Evolutionary conservation across 2,113 vertebrate species (phyloP).

Genomic region (Microcebus tavaratra): DNA sequence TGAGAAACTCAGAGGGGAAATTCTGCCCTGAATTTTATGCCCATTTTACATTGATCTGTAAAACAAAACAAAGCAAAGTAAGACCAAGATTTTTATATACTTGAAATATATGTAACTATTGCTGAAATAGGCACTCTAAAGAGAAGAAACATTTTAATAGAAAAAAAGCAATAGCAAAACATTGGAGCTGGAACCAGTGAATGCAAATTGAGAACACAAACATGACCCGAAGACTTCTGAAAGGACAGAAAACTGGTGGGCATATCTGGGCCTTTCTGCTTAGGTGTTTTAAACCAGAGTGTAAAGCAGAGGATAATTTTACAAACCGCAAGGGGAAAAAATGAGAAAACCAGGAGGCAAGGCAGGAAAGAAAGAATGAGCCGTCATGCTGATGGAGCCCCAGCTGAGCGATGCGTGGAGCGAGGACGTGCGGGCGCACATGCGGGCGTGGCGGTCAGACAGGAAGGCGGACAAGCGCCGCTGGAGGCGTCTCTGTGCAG

Average conservation of each 20-base stretch:
- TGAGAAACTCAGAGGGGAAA: background rate
- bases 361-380: background rate
- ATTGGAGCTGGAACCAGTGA: background rate
- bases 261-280: background rate
- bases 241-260: background rate
- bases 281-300: rapidly evolving
- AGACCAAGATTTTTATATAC: background rate
- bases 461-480: rapidly evolving
- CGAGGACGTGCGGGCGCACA: background rate
- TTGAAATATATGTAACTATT: background rate
- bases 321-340: background rate
- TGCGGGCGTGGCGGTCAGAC: rapidly evolving
- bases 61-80: background rate
- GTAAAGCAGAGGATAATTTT: background rate
- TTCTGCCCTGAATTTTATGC: background rate
- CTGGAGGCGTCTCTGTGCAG: background rate
- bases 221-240: rapidly evolving
- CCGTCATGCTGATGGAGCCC: background rate
- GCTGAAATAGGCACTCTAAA: background rate
- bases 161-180: background rate
- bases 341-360: background rate
- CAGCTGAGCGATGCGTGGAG: rapidly evolving
- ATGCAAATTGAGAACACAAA: background rate
- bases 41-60: background rate
- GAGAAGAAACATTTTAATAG: background rate